Conservation (phyloP, 2,797 vertebrate genomes). For the Lateolabrax maculatus region DNA sequence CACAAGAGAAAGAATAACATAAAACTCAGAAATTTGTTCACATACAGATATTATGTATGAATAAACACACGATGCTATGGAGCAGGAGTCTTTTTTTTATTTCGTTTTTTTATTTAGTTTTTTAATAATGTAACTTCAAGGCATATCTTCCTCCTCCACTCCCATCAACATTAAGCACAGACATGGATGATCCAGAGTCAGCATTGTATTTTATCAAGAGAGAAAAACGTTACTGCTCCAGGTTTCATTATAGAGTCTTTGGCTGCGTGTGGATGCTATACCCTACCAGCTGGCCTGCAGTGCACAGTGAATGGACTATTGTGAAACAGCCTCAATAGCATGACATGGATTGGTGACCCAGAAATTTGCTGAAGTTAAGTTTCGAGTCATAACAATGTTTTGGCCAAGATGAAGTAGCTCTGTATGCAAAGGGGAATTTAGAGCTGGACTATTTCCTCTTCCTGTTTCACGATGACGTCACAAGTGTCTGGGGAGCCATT, state of each 20-base stretch:
- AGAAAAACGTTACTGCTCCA: not conserved
- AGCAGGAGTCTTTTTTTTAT: not conserved
- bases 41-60: not conserved
- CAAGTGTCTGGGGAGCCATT: constrained; percentile 45
- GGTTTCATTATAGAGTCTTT: constrained; percentile 29
- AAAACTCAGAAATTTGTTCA: not conserved
- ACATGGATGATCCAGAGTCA: not conserved
- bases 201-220: constrained; percentile 4
- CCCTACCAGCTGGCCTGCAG: constrained; percentile 14
- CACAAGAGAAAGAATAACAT: not conserved
- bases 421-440: constrained; percentile 1
- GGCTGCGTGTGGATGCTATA: constrained; percentile 11
- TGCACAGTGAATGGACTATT: constrained; percentile 28
- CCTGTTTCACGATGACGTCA: constrained; percentile 61
- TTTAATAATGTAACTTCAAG: no score
- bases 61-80: not conserved
- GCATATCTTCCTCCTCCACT: constrained; percentile 10
- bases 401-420: constrained; percentile 23
- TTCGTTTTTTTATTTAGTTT: not conserved
- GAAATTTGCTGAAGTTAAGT: constrained; percentile 33
- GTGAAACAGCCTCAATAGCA: constrained; percentile 8
- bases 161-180: constrained; percentile 8
- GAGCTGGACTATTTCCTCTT: constrained; percentile 48
- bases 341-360: constrained; percentile 30
- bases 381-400: constrained; percentile 37